These are phyloP conservation scores for Kryptopterus vitreolus DNA, from an alignment of 2,797 vertebrate species.

Conservation along the genomic window DNA sequence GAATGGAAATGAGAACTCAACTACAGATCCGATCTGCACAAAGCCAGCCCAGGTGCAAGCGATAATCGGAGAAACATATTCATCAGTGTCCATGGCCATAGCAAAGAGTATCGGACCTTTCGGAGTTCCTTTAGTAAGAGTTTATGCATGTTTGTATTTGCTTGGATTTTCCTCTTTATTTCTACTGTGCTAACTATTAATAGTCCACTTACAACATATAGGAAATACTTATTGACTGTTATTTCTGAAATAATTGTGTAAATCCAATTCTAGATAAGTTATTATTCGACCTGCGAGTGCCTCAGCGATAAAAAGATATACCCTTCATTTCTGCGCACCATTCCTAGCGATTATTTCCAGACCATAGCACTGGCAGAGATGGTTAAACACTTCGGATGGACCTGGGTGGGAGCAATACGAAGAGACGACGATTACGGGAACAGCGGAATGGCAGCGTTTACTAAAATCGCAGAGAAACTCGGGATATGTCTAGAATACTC, in stretches of 20 bases:
- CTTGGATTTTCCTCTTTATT: no score
- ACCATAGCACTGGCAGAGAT: constrained; percentile 70
- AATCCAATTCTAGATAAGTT: constrained; percentile 50
- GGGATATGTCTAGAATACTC: constrained; percentile 3
- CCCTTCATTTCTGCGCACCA: constrained; percentile 73
- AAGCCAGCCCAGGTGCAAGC: constrained; percentile 62
- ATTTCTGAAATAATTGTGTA: not conserved
- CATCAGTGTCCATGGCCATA: constrained; percentile 70
- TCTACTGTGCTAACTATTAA: no score
- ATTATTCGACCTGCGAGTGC: not conserved
- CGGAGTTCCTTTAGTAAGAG: constrained; percentile 71
- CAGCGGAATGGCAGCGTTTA: not conserved
- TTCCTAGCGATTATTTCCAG: constrained; percentile 74
- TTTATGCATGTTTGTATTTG: not conserved
- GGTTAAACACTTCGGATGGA: constrained; percentile 74
- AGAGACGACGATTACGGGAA: constrained; percentile 38
- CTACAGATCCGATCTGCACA: constrained; percentile 40
- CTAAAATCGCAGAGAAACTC: not conserved
- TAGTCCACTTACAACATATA: not conserved
- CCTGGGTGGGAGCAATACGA: constrained; percentile 72
- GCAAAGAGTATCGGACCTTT: constrained; percentile 69
- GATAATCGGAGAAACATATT: constrained; percentile 73
- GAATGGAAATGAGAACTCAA: constrained; percentile 48
- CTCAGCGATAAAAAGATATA: constrained; percentile 10
- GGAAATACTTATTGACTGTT: not conserved